Base-by-base conservation (phyloP, 2,113 vertebrate genomes). In the Oplegnathus fasciatus region DNA sequence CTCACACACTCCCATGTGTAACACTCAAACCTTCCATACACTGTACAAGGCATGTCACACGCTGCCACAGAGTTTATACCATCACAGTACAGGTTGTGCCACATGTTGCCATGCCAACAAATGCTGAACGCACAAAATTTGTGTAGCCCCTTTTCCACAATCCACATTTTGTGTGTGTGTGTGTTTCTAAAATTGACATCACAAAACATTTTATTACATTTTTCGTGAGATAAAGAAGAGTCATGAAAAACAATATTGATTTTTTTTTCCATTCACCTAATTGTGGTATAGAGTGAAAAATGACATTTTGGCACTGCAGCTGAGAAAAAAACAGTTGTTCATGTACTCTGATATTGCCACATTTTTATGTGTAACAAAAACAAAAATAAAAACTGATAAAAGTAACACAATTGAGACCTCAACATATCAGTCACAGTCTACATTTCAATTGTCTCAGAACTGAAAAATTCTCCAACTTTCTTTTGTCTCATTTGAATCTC, bases 1-100 rank as follows among this genome's bases (percentile, higher is more conserved):
- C 48, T 82, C 75, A 68, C 66, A 86, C 84, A 74, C 74, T 72
- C 65, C 50, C 57, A 24, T 42, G 64, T 48, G 44, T 73, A 75
- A 82, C 20, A 54, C 62, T 57, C 69, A 81, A 34, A 62, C 46
- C 42, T 28, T 76, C 28, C 42, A 40, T 22, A 22, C 28, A 66
- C 69, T 58, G 68, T 34, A 58, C 55, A 48, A 42, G 48, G 64
- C 46, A 65, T 64, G 68, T 75, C 73, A 32, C 61, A 85, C 54
- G 37, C 24, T 22, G 61, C 30, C 42, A 81, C 13, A 40, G 20
- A 37, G 17, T 65, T 37, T 62, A 58, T 60, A 73, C 15, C 75
- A 30, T 37, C 37, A 30, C 44, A 55, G 62, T 22, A 54, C 34
- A 55, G 48, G 37, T 24, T 65, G 28, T n/a, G 64, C 55, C 40